A percentile compares a stretch with the other conserved stretches of the same genome.
These are phyloP conservation scores for Bombus sibiricus DNA, from an alignment of 1,140 invertebrate species.

Conservation along the genomic window DNA sequence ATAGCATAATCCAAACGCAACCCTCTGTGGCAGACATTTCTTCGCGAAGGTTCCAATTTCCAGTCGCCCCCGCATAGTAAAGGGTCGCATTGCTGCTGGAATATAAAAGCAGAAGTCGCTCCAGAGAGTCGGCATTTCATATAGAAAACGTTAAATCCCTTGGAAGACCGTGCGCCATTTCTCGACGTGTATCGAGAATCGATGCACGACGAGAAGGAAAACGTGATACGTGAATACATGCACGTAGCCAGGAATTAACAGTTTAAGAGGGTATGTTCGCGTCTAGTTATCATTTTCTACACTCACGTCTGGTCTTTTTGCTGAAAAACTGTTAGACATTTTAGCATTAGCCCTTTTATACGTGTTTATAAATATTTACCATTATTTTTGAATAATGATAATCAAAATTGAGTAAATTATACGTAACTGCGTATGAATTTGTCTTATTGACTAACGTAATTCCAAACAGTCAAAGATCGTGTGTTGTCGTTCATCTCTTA, in stretches of 20 bases:
- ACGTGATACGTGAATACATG: conserved; percentile 13
- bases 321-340: not conserved
- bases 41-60: conserved; percentile 17
- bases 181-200: conserved; percentile 30
- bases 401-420: not conserved
- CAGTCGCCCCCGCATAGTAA: not conserved
- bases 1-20: conserved; percentile 14
- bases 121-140: not conserved
- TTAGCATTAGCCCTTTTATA: not conserved
- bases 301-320: not conserved
- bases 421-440: too few species aligned
- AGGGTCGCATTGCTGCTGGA: not conserved
- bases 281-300: not conserved
- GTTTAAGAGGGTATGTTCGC: not conserved
- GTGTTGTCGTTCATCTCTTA: not conserved
- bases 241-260: not conserved
- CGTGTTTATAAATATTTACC: not conserved
- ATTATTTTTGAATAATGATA: not conserved
- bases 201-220: conserved; percentile 14
- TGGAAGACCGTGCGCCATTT: conserved; percentile 9
- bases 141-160: conserved; percentile 28
- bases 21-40: not conserved
- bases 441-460: too few species aligned
- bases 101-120: conserved; percentile 33
- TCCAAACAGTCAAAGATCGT: too few species aligned